These are phyloP conservation scores for Eudemis profundana DNA, from an alignment of 2,888 invertebrate species.

Conservation along the genomic window DNA sequence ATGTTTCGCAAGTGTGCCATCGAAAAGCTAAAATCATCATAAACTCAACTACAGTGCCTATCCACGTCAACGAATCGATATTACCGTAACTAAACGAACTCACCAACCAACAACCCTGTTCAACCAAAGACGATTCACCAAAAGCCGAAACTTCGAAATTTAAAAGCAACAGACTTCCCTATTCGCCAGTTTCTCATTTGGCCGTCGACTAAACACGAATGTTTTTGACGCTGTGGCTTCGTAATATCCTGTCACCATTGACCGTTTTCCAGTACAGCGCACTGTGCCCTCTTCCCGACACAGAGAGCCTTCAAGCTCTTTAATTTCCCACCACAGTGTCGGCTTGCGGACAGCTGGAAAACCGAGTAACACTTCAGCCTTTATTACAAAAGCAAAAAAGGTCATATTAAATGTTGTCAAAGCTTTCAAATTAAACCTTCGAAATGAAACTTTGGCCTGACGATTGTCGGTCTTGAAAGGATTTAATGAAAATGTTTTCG, in stretches of 20 bases:
- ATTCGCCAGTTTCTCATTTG: constrained; percentile 79
- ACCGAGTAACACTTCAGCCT: constrained; percentile 62
- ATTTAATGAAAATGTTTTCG: constrained; percentile 42
- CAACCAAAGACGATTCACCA: constrained; percentile 9
- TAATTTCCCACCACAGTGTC: constrained; percentile 41
- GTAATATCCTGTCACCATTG: constrained; percentile 81
- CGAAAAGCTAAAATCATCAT: too few relatives aligned
- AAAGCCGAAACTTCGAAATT: constrained; percentile 39
- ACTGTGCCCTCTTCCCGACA: constrained; percentile 53
- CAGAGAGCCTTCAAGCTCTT: constrained; percentile 44
- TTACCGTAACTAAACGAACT: neutral
- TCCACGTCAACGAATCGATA: too few relatives aligned
- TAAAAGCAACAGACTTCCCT: constrained; percentile 47
- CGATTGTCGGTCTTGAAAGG: constrained; percentile 42
- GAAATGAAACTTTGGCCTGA: constrained; percentile 70
- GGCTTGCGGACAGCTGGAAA: constrained; percentile 45
- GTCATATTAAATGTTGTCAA: constrained; percentile 74
- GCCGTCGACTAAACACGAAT: constrained; percentile 69
- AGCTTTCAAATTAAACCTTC: constrained; percentile 74
- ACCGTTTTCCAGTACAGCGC: constrained; percentile 65
- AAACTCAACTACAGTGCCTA: too few relatives aligned
- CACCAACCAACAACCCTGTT: neutral
- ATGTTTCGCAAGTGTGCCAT: too few relatives aligned
- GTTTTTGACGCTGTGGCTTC: constrained; percentile 75
- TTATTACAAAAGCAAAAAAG: constrained; percentile 81